phyloP scores from a whole-genome alignment of 2,797 vertebrate genomes.

The Pachyuromys duprasi region DNA sequence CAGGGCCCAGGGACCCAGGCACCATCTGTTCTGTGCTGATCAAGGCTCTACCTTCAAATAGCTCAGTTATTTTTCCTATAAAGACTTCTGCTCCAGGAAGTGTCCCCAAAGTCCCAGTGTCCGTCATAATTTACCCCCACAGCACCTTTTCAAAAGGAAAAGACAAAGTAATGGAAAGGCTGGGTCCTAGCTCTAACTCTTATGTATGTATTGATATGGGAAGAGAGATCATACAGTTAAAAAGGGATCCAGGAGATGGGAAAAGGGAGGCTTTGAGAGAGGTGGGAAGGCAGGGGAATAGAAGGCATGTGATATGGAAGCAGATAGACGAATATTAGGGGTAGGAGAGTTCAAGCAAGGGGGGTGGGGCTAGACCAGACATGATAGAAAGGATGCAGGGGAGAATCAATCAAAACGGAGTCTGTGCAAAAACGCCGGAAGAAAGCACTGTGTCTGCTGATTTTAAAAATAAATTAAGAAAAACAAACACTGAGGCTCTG shows the following conservation, averaged over 20 bases:
- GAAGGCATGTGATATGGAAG: not conserved
- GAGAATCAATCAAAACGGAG: not conserved
- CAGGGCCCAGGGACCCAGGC: not conserved
- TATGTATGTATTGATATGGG: not conserved
- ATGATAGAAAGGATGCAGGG: not conserved
- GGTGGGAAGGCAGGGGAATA: not conserved
- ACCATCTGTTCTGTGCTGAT: slow-evolving; percentile 27
- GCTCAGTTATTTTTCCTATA: not conserved
- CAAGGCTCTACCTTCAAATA: slow-evolving; percentile 22
- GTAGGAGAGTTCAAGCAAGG: too few relatives aligned
- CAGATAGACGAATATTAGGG: not conserved
- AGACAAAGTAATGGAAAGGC: not conserved
- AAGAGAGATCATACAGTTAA: not conserved
- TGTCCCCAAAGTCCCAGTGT: not conserved
- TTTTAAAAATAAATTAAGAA: not conserved
- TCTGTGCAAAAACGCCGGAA: not conserved
- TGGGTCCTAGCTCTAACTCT: not conserved
- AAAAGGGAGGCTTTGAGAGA: not conserved
- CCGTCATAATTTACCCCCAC: not conserved
- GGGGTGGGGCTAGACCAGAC: not conserved
- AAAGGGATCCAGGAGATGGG: not conserved
- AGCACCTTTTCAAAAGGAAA: slow-evolving; percentile 5
- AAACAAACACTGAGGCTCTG: not conserved
- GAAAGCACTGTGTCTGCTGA: not conserved
- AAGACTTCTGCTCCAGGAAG: not conserved